Evolutionary conservation across 2,888 invertebrate species (phyloP).

Genomic region (Alloscopus bannaensis): DNA sequence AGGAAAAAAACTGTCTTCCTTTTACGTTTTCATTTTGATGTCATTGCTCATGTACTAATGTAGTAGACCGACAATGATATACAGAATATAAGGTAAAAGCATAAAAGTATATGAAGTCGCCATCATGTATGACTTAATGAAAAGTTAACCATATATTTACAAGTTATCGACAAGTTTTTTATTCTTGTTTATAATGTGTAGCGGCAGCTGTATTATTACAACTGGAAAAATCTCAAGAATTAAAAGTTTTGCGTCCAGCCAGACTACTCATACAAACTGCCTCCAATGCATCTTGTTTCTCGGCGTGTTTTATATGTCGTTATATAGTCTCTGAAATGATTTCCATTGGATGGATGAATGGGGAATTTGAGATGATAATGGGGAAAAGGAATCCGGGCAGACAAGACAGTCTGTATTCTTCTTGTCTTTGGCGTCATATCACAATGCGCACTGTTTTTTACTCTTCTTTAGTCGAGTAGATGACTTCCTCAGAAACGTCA

Average conservation of each 20-base stretch:
- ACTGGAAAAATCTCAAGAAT: background rate
- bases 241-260: too few relatives aligned
- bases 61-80: too few relatives aligned
- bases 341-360: slow-evolving; percentile 18
- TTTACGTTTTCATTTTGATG: slow-evolving; percentile 41
- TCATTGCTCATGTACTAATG: slow-evolving; percentile 44
- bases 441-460: background rate
- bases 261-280: too few relatives aligned
- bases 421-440: slow-evolving; percentile 7
- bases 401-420: background rate
- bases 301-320: too few relatives aligned
- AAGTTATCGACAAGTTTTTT: slow-evolving; percentile 1
- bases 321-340: too few relatives aligned
- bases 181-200: background rate
- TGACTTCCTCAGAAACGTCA: too few relatives aligned
- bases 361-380: background rate
- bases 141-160: slow-evolving; percentile 12
- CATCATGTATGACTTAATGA: slow-evolving; percentile 24
- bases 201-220: background rate
- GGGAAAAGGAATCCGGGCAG: background rate
- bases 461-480: too few relatives aligned
- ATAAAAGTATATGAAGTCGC: slow-evolving; percentile 44
- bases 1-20: background rate
- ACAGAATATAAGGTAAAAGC: too few relatives aligned
- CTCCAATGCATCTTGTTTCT: background rate